Percentiles rank a stretch among this genome's conserved stretches.
phyloP scores from a whole-genome alignment of 30 jellyfish, hydroid and myxozoan genomes.

The Aurelia sp. region DNA sequence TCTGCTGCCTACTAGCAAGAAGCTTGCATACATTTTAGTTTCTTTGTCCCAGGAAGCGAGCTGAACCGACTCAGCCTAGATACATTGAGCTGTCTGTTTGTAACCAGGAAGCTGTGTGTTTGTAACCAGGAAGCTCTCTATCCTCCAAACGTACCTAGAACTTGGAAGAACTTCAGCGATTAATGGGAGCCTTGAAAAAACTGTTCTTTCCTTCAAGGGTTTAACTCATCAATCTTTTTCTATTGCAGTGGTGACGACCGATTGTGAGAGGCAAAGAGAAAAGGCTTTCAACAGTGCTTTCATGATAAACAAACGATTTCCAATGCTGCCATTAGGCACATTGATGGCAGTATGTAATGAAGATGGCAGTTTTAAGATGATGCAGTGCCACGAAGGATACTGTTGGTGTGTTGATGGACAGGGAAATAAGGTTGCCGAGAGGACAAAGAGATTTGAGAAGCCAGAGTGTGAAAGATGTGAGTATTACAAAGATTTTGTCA shows the following conservation, averaged over 20 bases:
- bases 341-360: conserved; percentile 58
- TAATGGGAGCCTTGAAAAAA: too few species aligned
- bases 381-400: conserved; percentile 76
- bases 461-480: conserved; percentile 53
- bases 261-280: conserved; percentile 49
- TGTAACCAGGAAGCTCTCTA: too few species aligned
- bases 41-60: too few species aligned
- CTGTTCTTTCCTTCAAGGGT: too few species aligned
- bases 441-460: conserved; percentile 37
- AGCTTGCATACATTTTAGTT: too few species aligned
- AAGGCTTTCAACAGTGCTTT: conserved; percentile 38
- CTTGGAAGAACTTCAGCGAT: too few species aligned
- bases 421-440: conserved; percentile 62
- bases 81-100: too few species aligned
- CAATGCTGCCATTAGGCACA: conserved; percentile 63
- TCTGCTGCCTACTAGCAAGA: too few species aligned
- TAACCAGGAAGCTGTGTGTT: too few species aligned
- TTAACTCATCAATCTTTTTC: too few species aligned
- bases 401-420: conserved; percentile 81
- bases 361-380: conserved; percentile 52
- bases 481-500: background rate
- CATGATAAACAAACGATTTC: conserved; percentile 59
- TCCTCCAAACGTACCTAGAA: too few species aligned
- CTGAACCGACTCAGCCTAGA: too few species aligned
- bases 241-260: background rate